Conservation (phyloP, 1,140 invertebrate genomes). For the Gonatopus flavifemur region DNA sequence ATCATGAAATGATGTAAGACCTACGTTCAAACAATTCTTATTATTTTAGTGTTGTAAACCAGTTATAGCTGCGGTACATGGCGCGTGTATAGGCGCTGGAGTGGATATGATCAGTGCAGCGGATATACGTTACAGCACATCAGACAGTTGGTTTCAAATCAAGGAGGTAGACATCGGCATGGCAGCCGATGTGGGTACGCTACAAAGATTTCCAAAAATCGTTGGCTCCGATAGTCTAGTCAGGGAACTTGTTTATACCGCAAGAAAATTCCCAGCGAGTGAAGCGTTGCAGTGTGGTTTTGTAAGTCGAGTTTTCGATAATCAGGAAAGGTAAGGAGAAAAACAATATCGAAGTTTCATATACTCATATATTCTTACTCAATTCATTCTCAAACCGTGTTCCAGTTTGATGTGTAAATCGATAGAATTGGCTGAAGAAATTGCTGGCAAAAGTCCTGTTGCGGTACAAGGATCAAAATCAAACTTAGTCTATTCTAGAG, state of each 20-base stretch:
- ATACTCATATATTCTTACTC: not conserved
- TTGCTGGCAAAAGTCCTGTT: slow-evolving; percentile 91
- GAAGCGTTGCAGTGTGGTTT: slow-evolving; percentile 81
- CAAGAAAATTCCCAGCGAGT: slow-evolving; percentile 74
- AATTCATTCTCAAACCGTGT: too few species aligned
- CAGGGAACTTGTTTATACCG: slow-evolving; percentile 86
- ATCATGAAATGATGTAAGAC: too few species aligned
- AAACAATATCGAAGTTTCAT: not conserved
- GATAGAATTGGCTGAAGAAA: slow-evolving; percentile 72
- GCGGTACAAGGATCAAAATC: slow-evolving; percentile 90
- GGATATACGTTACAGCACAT: slow-evolving; percentile 90
- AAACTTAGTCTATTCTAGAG: slow-evolving; percentile 82
- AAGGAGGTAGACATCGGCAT: slow-evolving; percentile 87
- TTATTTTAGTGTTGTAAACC: slow-evolving; percentile 85
- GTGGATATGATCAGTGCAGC: slow-evolving; percentile 83
- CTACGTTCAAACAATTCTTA: too few species aligned
- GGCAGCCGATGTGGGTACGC: slow-evolving; percentile 91
- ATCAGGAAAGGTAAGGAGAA: slow-evolving; percentile 66
- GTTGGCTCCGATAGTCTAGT: slow-evolving; percentile 85
- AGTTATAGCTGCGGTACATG: slow-evolving; percentile 85
- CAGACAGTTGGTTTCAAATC: slow-evolving; percentile 90
- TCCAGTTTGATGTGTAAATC: slow-evolving; percentile 71
- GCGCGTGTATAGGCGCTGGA: slow-evolving; percentile 87
- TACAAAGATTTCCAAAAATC: slow-evolving; percentile 93
- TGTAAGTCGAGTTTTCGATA: slow-evolving; percentile 72